Percentiles rank a stretch among this genome's conserved stretches.
These are phyloP conservation scores for Drosophila subpulchrella DNA, from an alignment of 1,140 invertebrate species.

Conservation along the genomic window DNA sequence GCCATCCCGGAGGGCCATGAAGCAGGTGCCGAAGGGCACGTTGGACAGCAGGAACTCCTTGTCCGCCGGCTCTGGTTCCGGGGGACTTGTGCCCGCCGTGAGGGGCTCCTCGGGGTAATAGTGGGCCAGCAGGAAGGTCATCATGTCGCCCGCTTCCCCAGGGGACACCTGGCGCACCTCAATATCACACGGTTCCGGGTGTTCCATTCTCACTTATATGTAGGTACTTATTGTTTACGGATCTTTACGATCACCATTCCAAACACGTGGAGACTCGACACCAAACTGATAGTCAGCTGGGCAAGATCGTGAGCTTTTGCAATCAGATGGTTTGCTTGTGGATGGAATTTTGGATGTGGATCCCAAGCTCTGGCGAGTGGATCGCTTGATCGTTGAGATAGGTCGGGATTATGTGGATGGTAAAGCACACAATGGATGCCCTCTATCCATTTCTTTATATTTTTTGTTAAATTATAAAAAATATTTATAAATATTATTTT, in stretches of 20 bases:
- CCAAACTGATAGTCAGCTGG: constrained; percentile 27
- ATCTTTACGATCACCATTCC: neutral
- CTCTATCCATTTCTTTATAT: neutral
- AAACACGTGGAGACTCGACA: constrained; percentile 17
- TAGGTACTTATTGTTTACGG: neutral
- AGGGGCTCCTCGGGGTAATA: constrained; percentile 68
- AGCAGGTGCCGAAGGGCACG: constrained; percentile 46
- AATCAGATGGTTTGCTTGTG: neutral
- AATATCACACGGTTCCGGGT: constrained; percentile 2
- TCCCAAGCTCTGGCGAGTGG: constrained; percentile 3
- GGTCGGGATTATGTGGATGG: neutral
- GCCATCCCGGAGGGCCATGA: constrained; percentile 23
- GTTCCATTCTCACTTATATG: neutral
- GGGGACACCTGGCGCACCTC: constrained; percentile 22
- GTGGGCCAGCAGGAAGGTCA: constrained; percentile 54
- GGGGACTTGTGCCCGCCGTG: constrained; percentile 49
- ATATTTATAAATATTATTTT: no score
- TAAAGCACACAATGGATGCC: neutral
- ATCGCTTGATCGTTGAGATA: neutral
- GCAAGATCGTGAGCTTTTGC: neutral
- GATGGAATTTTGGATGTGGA: neutral
- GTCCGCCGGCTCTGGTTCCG: constrained; percentile 46
- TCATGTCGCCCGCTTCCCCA: constrained; percentile 23
- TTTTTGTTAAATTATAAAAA: neutral
- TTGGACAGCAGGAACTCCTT: constrained; percentile 59